Evolutionary conservation across 2,888 invertebrate species (phyloP).

Genomic region (Apamea anceps): DNA sequence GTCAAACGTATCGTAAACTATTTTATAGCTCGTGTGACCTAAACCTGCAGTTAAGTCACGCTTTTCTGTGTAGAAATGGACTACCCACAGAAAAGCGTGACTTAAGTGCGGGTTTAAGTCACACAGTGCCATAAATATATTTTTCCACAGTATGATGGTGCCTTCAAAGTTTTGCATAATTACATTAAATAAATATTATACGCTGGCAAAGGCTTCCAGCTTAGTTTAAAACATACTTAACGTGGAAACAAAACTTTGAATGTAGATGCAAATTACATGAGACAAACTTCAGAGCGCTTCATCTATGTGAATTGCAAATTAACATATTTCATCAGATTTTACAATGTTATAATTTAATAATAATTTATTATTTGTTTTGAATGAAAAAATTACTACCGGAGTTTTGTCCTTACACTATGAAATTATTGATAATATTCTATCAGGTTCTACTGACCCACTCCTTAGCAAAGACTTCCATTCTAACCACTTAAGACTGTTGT

Average conservation of each 20-base stretch:
- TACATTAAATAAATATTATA: neutral
- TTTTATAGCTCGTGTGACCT: neutral
- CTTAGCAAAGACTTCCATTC: neutral
- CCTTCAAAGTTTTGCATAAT: neutral
- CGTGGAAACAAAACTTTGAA: slow-evolving; percentile 23
- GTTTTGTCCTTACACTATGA: no score
- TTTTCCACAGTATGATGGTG: neutral
- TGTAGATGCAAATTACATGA: slow-evolving; percentile 45
- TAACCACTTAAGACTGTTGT: neutral
- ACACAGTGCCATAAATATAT: no score
- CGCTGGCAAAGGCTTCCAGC: neutral
- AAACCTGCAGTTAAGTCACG: neutral
- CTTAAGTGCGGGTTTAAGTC: neutral
- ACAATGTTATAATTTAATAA: neutral
- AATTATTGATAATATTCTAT: neutral
- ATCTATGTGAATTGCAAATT: slow-evolving; percentile 41
- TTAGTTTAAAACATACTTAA: slow-evolving; percentile 19
- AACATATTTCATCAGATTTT: slow-evolving; percentile 16
- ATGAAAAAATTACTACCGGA: neutral
- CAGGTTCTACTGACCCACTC: neutral
- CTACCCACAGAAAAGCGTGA: neutral
- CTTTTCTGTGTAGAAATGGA: neutral
- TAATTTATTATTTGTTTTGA: neutral
- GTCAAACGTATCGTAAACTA: neutral
- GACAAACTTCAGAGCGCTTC: slow-evolving; percentile 19